These are phyloP conservation scores for Heliconius congener DNA, from an alignment of 1,140 invertebrate genomes.

Conservation along the genomic window DNA sequence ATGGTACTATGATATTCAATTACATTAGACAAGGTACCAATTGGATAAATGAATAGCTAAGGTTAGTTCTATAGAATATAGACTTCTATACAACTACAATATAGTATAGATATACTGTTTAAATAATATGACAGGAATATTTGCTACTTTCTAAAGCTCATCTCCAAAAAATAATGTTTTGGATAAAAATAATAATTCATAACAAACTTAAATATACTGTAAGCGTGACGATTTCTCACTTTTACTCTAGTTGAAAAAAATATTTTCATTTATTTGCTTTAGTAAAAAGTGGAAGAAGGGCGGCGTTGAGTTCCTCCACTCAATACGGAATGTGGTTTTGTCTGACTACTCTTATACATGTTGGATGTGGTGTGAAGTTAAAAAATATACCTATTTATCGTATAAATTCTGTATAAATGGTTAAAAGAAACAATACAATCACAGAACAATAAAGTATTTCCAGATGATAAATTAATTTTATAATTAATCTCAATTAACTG, in stretches of 20 bases:
- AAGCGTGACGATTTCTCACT: too few relatives aligned
- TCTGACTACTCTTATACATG: too few relatives aligned
- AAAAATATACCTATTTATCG: too few relatives aligned
- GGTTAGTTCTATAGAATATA: conserved; percentile 5
- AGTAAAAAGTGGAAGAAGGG: too few relatives aligned
- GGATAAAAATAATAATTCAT: too few relatives aligned
- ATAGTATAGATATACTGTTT: neutral
- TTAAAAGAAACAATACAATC: neutral
- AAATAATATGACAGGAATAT: neutral
- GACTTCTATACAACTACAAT: neutral
- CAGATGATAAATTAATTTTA: neutral
- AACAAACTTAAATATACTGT: too few relatives aligned
- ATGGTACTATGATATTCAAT: conserved; percentile 1
- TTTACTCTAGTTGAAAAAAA: too few relatives aligned
- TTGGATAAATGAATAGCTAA: conserved; percentile 5
- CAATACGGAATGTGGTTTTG: too few relatives aligned
- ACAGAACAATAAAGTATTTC: neutral
- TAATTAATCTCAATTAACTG: neutral
- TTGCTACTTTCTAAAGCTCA: too few relatives aligned
- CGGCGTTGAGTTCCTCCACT: too few relatives aligned
- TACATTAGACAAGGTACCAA: neutral
- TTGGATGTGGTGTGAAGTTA: too few relatives aligned
- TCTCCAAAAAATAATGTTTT: neutral
- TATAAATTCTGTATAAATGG: too few relatives aligned
- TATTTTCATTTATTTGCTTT: rapidly evolving